These are phyloP conservation scores for Australoheros scitulus DNA, from an alignment of 2,113 vertebrate species.

Conservation along the genomic window DNA sequence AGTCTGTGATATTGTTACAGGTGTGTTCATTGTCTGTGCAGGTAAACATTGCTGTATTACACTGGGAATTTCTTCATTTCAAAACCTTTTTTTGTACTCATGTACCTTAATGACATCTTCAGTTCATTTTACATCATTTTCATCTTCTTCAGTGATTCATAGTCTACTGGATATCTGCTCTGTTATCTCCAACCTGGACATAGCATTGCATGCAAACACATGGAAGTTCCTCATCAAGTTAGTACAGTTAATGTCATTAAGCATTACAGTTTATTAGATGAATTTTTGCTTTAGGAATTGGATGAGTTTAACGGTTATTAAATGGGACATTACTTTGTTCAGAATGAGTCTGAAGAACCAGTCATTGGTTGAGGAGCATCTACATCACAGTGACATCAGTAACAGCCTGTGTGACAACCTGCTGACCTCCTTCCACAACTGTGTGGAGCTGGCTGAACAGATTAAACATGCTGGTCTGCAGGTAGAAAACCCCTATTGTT, in stretches of 20 bases:
- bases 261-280: not conserved
- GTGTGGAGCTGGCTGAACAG: constrained; percentile 87
- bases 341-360: constrained; percentile 94
- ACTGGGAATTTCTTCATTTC: no score
- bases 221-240: constrained; percentile 99
- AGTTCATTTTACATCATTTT: not conserved
- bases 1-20: constrained; percentile 82
- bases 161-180: constrained; percentile 91
- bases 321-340: constrained; percentile 18
- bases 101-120: not conserved
- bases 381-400: constrained; percentile 88
- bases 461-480: constrained; percentile 77
- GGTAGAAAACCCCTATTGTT: constrained; percentile 58
- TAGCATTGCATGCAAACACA: constrained; percentile 94
- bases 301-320: not conserved
- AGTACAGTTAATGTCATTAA: constrained; percentile 50
- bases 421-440: constrained; percentile 83
- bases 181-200: constrained; percentile 91
- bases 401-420: constrained; percentile 86
- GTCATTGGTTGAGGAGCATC: constrained; percentile 83
- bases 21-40: constrained; percentile 67
- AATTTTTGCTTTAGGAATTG: not conserved
- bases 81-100: not conserved
- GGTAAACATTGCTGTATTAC: not conserved
- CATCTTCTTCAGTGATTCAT: constrained; percentile 86